phyloP scores from a whole-genome alignment of 2,797 vertebrate genomes.

The Kryptopterus vitreolus region DNA sequence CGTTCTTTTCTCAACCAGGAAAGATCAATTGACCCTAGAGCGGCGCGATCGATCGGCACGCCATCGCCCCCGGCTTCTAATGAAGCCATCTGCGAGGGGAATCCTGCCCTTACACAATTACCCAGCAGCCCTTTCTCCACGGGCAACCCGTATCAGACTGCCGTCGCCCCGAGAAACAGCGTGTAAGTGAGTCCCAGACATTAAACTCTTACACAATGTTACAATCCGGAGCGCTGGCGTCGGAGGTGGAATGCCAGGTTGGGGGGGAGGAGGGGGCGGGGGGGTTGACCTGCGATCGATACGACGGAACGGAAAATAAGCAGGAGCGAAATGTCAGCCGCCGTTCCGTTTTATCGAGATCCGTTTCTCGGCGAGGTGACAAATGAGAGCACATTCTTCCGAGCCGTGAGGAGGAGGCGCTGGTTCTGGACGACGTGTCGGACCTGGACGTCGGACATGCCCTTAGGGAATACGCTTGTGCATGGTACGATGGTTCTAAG shows the following conservation, averaged over 20 bases:
- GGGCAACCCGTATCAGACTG: slow-evolving; percentile 45
- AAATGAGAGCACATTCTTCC: slow-evolving; percentile 38
- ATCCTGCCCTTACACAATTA: slow-evolving; percentile 56
- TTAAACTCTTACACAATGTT: slow-evolving; percentile 48
- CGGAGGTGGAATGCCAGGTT: slow-evolving; percentile 34
- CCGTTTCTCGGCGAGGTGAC: slow-evolving; percentile 39
- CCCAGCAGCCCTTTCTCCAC: slow-evolving; percentile 51
- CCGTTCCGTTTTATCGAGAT: slow-evolving; percentile 44
- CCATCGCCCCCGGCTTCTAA: slow-evolving; percentile 54
- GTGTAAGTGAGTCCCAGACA: slow-evolving; percentile 27
- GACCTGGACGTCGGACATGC: no score
- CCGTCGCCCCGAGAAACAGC: slow-evolving; percentile 41
- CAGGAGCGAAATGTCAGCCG: slow-evolving; percentile 57
- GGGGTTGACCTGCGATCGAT: slow-evolving; percentile 53
- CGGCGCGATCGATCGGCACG: slow-evolving; percentile 54
- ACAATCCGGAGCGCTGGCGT: slow-evolving; percentile 36
- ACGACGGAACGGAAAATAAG: slow-evolving; percentile 46
- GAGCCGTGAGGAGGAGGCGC: slow-evolving; percentile 2
- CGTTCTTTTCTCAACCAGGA: slow-evolving; percentile 41
- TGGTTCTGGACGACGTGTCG: slow-evolving; percentile 10
- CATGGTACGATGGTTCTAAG: background rate
- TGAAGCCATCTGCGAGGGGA: slow-evolving; percentile 59
- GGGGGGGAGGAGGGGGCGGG: no score
- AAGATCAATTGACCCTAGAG: slow-evolving; percentile 54
- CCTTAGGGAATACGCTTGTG: slow-evolving; percentile 8